These are phyloP conservation scores for Clavelina lepadiformis DNA, from an alignment of 23 tunicate genomes.

Conservation along the genomic window DNA sequence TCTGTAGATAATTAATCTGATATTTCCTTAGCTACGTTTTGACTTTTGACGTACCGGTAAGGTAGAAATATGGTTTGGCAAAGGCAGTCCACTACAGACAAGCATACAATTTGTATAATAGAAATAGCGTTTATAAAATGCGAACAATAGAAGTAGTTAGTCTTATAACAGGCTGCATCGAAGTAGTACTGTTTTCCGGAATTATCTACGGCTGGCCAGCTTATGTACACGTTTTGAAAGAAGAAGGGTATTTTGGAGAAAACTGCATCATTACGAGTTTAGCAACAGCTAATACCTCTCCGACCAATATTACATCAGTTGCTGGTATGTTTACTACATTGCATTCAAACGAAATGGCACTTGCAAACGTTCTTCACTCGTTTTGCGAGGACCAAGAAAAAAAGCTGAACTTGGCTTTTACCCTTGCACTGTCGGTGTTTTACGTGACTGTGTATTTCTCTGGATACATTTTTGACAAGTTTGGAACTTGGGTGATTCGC, in stretches of 20 bases:
- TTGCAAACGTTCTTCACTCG: too few relatives aligned
- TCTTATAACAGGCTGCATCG: not conserved
- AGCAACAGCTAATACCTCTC: not conserved
- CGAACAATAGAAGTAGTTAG: too few relatives aligned
- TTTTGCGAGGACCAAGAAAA: slow-evolving; percentile 23
- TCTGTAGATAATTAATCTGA: too few relatives aligned
- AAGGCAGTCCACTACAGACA: too few relatives aligned
- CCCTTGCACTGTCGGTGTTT: slow-evolving; percentile 6
- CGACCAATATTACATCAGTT: not conserved
- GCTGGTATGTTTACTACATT: too few relatives aligned
- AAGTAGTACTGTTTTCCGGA: slow-evolving; percentile 3
- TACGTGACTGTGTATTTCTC: slow-evolving; percentile 4
- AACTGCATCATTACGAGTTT: not conserved
- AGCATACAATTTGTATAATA: too few relatives aligned
- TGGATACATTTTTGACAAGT: slow-evolving; percentile 24
- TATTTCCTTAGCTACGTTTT: too few relatives aligned
- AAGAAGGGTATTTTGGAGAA: not conserved
- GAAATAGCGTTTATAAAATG: too few relatives aligned
- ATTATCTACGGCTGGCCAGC: slow-evolving; percentile 6
- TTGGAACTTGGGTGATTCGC: slow-evolving; percentile 36
- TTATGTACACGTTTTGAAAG: not conserved
- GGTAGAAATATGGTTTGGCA: too few relatives aligned
- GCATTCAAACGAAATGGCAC: too few relatives aligned
- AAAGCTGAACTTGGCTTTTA: slow-evolving; percentile 22
- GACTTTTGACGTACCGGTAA: too few relatives aligned